Percentiles rank a stretch among this genome's conserved stretches.
Conservation (phyloP, 2,888 invertebrate species). For the Hybos culiciformis region DNA sequence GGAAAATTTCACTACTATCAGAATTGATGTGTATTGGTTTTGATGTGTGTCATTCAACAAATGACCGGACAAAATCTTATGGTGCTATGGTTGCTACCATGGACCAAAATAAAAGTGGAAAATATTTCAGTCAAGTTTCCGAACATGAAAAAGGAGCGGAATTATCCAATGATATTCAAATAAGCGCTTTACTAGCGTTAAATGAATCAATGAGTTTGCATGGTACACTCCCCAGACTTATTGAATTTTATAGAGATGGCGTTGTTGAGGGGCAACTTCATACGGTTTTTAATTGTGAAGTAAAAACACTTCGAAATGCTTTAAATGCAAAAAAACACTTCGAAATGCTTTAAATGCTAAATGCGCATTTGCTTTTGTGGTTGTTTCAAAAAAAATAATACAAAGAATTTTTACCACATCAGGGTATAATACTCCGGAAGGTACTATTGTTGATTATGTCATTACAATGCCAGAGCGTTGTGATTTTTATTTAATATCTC, state of each 20-base stretch:
- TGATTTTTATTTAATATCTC: slow-evolving; percentile 83
- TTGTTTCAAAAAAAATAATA: slow-evolving; percentile 87
- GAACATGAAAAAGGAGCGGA: slow-evolving; percentile 66
- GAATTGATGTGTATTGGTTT: slow-evolving; percentile 73
- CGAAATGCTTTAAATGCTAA: slow-evolving; percentile 30
- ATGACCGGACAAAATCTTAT: slow-evolving; percentile 46
- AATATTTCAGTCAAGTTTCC: slow-evolving; percentile 59
- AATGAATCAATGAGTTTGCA: slow-evolving; percentile 23
- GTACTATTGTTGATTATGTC: slow-evolving; percentile 75
- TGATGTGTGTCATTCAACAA: slow-evolving; percentile 78
- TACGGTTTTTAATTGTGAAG: slow-evolving; percentile 64
- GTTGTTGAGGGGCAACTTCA: slow-evolving; percentile 86
- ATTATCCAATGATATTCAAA: slow-evolving; percentile 54
- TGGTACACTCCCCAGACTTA: slow-evolving; percentile 47
- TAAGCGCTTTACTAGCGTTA: slow-evolving; percentile 40
- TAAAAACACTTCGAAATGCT: slow-evolving; percentile 43
- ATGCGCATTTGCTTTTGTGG: slow-evolving; percentile 54
- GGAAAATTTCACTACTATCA: slow-evolving; percentile 58
- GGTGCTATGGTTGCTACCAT: slow-evolving; percentile 71
- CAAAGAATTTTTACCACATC: slow-evolving; percentile 53
- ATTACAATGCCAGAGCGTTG: slow-evolving; percentile 71
- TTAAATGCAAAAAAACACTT: slow-evolving; percentile 42
- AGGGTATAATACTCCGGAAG: slow-evolving; percentile 60
- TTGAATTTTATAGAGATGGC: slow-evolving; percentile 82
- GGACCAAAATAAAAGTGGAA: slow-evolving; percentile 41